Evolutionary conservation across 30 jellyfish, hydroid and myxozoan species (phyloP).

Genomic region (Cassiopea xamachana): DNA sequence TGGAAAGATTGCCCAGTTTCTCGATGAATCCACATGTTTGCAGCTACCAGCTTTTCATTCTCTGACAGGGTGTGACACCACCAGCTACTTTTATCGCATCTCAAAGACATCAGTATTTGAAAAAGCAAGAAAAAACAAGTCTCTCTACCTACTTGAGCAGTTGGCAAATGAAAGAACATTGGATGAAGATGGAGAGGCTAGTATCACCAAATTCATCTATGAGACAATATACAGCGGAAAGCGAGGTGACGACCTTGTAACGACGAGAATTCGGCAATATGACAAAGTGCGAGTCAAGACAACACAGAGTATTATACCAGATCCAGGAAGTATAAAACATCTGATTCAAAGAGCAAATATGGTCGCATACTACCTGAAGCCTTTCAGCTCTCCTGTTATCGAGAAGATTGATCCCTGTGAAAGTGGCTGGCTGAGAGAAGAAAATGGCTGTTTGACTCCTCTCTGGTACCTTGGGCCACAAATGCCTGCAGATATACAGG

Average conservation of each 20-base stretch:
- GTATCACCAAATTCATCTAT: slow-evolving; percentile 42
- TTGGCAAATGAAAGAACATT: slow-evolving; percentile 45
- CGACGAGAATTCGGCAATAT: slow-evolving; percentile 40
- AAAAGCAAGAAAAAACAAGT: slow-evolving; percentile 34
- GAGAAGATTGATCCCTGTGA: slow-evolving; percentile 52
- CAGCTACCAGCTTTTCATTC: slow-evolving; percentile 65
- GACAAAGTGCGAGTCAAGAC: slow-evolving; percentile 48
- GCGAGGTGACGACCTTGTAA: slow-evolving; percentile 51
- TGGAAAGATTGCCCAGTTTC: slow-evolving; percentile 47
- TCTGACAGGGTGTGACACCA: slow-evolving; percentile 62
- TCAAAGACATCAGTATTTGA: slow-evolving; percentile 55
- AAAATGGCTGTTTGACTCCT: slow-evolving; percentile 46
- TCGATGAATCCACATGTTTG: slow-evolving; percentile 50
- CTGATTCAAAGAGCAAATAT: slow-evolving; percentile 38
- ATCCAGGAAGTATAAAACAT: slow-evolving; percentile 46
- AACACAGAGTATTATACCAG: slow-evolving; percentile 49
- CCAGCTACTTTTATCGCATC: slow-evolving; percentile 60
- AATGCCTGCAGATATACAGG: slow-evolving; percentile 58
- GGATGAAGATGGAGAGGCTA: slow-evolving; percentile 33
- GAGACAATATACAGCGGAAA: slow-evolving; percentile 43
- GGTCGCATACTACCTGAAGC: slow-evolving; percentile 44
- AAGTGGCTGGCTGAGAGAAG: slow-evolving; percentile 62
- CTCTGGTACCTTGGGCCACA: slow-evolving; percentile 71
- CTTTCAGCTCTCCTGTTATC: slow-evolving; percentile 57
- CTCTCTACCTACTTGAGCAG: slow-evolving; percentile 51